Percentiles rank a stretch among this genome's conserved stretches.
phyloP scores from a whole-genome alignment of 2,797 vertebrate species.

The Enteromius thamalakanensis region DNA sequence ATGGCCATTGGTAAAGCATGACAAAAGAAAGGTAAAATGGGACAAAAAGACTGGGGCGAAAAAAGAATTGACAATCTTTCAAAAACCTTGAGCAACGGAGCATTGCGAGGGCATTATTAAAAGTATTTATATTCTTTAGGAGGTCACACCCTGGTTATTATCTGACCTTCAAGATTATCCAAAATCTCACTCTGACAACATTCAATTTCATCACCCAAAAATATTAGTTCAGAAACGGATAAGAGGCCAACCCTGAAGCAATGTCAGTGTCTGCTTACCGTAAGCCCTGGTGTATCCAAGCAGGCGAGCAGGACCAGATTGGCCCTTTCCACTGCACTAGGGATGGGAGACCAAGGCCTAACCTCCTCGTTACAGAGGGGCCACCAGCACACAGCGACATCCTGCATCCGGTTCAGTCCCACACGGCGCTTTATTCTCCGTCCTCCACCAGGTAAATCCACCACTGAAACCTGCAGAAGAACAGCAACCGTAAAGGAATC shows the following conservation, averaged over 20 bases:
- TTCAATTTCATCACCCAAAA: slow-evolving; percentile 31
- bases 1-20: slow-evolving; percentile 26
- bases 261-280: slow-evolving; percentile 75
- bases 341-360: slow-evolving; percentile 87
- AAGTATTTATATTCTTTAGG: slow-evolving; percentile 54
- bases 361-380: slow-evolving; percentile 74
- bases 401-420: slow-evolving; percentile 82
- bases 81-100: slow-evolving; percentile 41
- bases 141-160: slow-evolving; percentile 50
- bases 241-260: slow-evolving; percentile 32
- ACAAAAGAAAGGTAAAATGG: neutral
- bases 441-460: slow-evolving; percentile 78
- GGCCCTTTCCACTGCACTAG: slow-evolving; percentile 80
- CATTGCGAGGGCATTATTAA: slow-evolving; percentile 50
- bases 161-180: slow-evolving; percentile 33
- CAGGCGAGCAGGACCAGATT: slow-evolving; percentile 88
- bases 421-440: slow-evolving; percentile 76
- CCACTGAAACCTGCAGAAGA: slow-evolving; percentile 80
- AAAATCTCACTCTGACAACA: neutral
- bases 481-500: slow-evolving; percentile 9
- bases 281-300: slow-evolving; percentile 80
- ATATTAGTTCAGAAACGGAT: neutral
- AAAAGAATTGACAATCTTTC: slow-evolving; percentile 2
- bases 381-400: slow-evolving; percentile 91
- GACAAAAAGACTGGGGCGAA: neutral